Conservation (phyloP, 1,140 invertebrate genomes). For the Doryteuthis pealeii region DNA sequence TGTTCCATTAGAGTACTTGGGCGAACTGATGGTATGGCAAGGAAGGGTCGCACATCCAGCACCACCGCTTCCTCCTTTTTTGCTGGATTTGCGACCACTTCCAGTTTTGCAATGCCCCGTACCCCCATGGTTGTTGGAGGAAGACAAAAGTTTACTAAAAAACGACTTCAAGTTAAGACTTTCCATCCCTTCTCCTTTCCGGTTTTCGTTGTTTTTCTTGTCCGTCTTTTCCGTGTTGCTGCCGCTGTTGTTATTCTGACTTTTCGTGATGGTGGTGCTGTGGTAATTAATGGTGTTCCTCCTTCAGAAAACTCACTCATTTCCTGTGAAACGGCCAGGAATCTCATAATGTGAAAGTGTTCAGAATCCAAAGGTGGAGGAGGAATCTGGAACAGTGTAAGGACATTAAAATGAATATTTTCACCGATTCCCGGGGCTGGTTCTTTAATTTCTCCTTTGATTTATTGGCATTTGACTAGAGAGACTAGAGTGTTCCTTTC, state of each 20-base stretch:
- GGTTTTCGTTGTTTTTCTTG: neutral
- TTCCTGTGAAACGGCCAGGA: neutral
- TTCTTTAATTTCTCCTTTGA: too few species aligned
- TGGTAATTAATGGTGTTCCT: neutral
- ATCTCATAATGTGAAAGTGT: constrained; percentile 4
- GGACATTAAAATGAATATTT: too few species aligned
- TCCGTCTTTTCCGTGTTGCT: neutral
- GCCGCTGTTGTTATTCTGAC: too few species aligned
- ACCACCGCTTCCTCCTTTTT: neutral
- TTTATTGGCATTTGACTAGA: too few species aligned
- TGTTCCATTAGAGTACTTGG: constrained; percentile 4
- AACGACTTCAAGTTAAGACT: constrained; percentile 10
- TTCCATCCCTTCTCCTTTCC: neutral
- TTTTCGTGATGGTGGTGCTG: too few species aligned
- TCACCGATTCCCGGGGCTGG: too few species aligned
- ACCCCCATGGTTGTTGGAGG: neutral
- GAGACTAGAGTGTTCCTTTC: too few species aligned
- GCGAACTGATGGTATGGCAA: neutral
- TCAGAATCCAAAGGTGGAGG: neutral
- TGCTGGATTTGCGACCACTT: neutral
- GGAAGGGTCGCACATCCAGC: neutral
- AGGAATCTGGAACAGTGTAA: too few species aligned
- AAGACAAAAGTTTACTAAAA: constrained; percentile 4
- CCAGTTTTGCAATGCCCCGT: neutral
- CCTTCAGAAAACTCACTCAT: constrained; percentile 1